Evolutionary conservation across 2,113 vertebrate genomes (phyloP).

Genomic region (Pholis gunnellus): DNA sequence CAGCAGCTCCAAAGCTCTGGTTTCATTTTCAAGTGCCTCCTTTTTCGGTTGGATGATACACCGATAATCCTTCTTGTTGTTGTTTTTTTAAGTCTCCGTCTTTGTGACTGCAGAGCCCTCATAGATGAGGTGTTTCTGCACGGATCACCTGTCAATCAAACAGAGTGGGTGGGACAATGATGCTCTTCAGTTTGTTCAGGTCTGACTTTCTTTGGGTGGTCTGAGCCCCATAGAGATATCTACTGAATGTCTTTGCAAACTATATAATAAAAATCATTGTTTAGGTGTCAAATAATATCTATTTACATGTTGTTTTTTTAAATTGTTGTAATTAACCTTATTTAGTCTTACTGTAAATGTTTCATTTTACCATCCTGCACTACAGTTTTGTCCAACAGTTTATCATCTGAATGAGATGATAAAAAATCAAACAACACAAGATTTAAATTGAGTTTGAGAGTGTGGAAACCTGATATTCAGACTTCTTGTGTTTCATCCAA

Average conservation of each 20-base stretch:
- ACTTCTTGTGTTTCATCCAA: not conserved
- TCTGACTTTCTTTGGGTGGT: not conserved
- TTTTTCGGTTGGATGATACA: not conserved
- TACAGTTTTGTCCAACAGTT: not conserved
- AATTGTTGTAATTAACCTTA: not conserved
- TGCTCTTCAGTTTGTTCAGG: not conserved
- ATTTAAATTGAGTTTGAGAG: not conserved
- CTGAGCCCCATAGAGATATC: not conserved
- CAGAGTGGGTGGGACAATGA: not conserved
- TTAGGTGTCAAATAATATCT: not conserved
- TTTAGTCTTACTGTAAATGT: not conserved
- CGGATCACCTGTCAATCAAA: conserved; percentile 6
- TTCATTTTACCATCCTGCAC: not conserved
- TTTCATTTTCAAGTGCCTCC: conserved; percentile 10
- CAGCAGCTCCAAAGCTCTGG: not conserved
- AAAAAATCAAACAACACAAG: not conserved
- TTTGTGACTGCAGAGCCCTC: not conserved
- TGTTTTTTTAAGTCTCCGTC: not conserved
- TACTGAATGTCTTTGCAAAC: too few relatives aligned
- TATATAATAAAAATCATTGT: too few relatives aligned
- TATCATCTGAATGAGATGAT: not conserved
- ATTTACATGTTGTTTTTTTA: not conserved
- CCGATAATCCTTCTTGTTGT: not conserved
- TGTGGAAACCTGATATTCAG: not conserved
- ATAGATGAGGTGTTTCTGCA: not conserved